Percentiles rank a stretch among this genome's conserved stretches.
Evolutionary conservation across 2,797 vertebrate genomes (phyloP).

Genomic region (Danio kyathit): DNA sequence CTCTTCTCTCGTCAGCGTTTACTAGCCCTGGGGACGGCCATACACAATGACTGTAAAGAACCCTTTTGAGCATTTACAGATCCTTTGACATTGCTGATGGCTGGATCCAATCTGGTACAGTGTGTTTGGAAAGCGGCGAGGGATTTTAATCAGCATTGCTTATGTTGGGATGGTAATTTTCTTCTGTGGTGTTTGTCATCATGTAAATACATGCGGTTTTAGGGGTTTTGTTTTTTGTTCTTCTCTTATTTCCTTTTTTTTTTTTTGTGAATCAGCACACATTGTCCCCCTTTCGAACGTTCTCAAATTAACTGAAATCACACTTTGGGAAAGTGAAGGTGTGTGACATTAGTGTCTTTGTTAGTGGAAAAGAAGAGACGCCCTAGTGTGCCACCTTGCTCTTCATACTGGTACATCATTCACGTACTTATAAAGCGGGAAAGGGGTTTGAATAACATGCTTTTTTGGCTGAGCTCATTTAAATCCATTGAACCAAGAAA

Average conservation of each 20-base stretch:
- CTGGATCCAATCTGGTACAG: constrained; percentile 95
- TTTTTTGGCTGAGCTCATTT: constrained; percentile 46
- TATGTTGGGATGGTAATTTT: constrained; percentile 86
- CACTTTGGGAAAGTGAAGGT: constrained; percentile 81
- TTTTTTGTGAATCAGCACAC: constrained; percentile 92
- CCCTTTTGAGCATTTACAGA: constrained; percentile 89
- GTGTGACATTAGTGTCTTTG: constrained; percentile 80
- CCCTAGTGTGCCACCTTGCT: constrained; percentile 84
- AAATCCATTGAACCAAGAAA: constrained; percentile 41
- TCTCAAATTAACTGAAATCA: constrained; percentile 70
- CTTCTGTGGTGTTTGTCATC: constrained; percentile 87
- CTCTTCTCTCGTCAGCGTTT: constrained; percentile 93
- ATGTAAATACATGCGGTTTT: constrained; percentile 89
- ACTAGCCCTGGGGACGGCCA: constrained; percentile 89
- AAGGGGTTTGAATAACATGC: constrained; percentile 78
- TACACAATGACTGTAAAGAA: constrained; percentile 94
- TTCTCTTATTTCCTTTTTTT: constrained; percentile 59
- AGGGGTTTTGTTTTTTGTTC: constrained; percentile 77
- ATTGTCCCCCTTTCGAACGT: constrained; percentile 87
- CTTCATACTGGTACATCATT: constrained; percentile 71
- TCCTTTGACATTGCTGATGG: constrained; percentile 91
- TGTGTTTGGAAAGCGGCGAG: constrained; percentile 87
- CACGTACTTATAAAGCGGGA: constrained; percentile 84
- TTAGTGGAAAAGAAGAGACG: constrained; percentile 87
- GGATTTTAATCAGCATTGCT: constrained; percentile 90